Conservation (phyloP, 2,888 invertebrate species). For the Therioaphis trifolii region DNA sequence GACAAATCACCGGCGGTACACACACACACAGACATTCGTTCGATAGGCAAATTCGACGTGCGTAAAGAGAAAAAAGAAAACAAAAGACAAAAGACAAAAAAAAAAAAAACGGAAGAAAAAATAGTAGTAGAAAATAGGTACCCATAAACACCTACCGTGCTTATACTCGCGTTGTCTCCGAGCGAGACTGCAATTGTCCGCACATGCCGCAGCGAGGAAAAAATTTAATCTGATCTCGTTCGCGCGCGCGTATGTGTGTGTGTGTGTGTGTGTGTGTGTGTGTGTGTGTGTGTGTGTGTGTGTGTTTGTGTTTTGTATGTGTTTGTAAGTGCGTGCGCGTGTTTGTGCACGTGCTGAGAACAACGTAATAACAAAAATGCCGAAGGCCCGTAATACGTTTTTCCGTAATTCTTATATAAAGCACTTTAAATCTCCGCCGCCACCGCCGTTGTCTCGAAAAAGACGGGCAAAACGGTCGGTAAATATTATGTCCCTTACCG, state of each 20-base stretch:
- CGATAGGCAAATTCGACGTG: too few species aligned
- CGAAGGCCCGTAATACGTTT: neutral
- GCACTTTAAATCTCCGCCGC: too few species aligned
- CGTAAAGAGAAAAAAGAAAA: neutral
- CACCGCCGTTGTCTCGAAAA: too few species aligned
- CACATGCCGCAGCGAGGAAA: neutral
- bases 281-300: neutral
- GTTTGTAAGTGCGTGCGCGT: too few species aligned
- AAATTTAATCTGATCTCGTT: neutral
- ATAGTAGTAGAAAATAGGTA: too few species aligned
- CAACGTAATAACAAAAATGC: conserved; percentile 1
- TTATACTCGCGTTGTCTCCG: neutral
- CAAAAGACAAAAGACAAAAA: neutral
- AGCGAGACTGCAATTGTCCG: neutral
- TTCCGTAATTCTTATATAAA: neutral
- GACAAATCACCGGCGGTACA: too few species aligned
- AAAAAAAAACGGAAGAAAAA: neutral
- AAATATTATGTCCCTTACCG: too few species aligned
- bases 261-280: neutral
- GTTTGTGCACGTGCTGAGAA: neutral
- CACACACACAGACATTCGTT: too few species aligned
- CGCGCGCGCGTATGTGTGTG: neutral
- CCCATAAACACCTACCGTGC: neutral
- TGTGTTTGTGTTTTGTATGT: too few species aligned
- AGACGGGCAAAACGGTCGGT: too few species aligned